These are phyloP conservation scores for Stomorhina lunata DNA, from an alignment of 2,888 invertebrate genomes.

Conservation along the genomic window DNA sequence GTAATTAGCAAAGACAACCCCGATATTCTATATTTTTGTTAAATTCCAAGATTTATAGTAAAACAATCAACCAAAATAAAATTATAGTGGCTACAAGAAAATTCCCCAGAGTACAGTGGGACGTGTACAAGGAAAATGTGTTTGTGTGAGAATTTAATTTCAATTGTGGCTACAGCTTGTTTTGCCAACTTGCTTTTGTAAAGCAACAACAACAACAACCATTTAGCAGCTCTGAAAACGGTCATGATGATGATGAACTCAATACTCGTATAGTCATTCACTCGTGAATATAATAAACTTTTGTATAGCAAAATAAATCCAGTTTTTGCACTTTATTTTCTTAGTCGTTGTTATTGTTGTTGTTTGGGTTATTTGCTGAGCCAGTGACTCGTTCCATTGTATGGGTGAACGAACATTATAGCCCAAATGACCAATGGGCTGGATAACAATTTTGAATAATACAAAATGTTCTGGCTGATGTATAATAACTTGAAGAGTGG, in stretches of 20 bases:
- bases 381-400: neutral
- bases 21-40: neutral
- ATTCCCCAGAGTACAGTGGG: slow-evolving; percentile 27
- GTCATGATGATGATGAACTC: slow-evolving; percentile 3
- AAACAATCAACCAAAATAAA: neutral
- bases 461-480: too few relatives aligned
- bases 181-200: neutral
- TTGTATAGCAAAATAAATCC: slow-evolving; percentile 22
- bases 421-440: too few relatives aligned
- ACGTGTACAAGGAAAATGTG: neutral
- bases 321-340: slow-evolving; percentile 22
- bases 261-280: neutral
- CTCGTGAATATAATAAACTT: neutral
- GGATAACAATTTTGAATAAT: too few relatives aligned
- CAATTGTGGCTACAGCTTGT: neutral
- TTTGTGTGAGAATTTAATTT: neutral
- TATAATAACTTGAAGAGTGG: too few relatives aligned
- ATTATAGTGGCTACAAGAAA: neutral
- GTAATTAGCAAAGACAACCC: slow-evolving; percentile 39
- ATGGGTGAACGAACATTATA: neutral
- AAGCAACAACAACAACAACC: neutral
- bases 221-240: too few relatives aligned
- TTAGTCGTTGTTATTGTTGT: neutral
- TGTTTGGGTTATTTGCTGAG: neutral
- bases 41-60: neutral